These are phyloP conservation scores for Gopherus flavomarginatus DNA, from an alignment of 2,113 vertebrate species.

Conservation along the genomic window DNA sequence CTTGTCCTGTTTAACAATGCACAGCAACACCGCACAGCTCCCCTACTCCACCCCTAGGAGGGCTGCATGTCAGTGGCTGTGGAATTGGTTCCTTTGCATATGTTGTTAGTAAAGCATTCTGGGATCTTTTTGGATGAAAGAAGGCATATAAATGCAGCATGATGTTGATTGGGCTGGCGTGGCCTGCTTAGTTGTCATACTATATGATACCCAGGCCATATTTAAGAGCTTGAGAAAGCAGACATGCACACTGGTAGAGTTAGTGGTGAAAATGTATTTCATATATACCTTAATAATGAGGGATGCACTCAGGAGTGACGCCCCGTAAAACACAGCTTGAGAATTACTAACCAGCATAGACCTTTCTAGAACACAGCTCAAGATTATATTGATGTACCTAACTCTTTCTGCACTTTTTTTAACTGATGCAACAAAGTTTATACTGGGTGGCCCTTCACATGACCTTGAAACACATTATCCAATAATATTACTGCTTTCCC, in stretches of 20 bases:
- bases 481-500: background rate
- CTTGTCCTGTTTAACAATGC: rapidly evolving
- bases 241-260: background rate
- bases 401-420: background rate
- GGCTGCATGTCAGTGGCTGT: background rate
- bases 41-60: rapidly evolving
- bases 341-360: background rate
- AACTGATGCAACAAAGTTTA: background rate
- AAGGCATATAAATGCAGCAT: rapidly evolving
- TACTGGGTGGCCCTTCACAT: background rate
- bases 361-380: background rate
- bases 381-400: background rate
- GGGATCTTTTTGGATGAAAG: background rate
- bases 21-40: background rate
- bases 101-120: background rate
- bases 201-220: rapidly evolving
- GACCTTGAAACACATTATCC: background rate
- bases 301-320: background rate
- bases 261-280: slow-evolving; percentile 1
- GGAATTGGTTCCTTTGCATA: background rate
- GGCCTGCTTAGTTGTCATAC: background rate
- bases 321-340: background rate
- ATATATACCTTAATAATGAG: background rate
- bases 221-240: background rate
- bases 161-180: background rate